A percentile compares a stretch with the other conserved stretches of the same genome.
These are phyloP conservation scores for Scaptodrosophila latifasciaeformis DNA, from an alignment of 2,888 invertebrate genomes.

Conservation along the genomic window DNA sequence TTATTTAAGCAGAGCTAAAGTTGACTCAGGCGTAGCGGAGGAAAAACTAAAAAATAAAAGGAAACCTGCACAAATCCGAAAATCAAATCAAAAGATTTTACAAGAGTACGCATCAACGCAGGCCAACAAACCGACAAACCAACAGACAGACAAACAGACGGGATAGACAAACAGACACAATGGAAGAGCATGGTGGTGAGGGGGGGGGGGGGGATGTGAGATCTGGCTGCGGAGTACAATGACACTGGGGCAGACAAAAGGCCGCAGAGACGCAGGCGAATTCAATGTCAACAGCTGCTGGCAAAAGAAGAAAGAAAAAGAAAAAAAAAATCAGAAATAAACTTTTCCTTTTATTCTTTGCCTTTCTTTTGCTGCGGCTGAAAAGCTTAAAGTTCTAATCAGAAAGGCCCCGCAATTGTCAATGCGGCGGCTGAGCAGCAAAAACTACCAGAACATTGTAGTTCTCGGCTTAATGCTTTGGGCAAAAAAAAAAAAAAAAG, in stretches of 20 bases:
- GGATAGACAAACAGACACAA: constrained; percentile 8
- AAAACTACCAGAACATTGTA: not conserved
- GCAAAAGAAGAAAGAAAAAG: constrained; percentile 34
- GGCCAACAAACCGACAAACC: not conserved
- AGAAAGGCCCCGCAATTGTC: constrained; percentile 5
- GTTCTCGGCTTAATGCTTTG: constrained; percentile 52
- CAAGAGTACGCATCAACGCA: constrained; percentile 49
- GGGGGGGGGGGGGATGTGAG: not conserved
- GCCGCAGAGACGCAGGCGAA: constrained; percentile 24
- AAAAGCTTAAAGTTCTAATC: constrained; percentile 50
- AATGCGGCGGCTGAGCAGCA: constrained; percentile 4
- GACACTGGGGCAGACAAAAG: constrained; percentile 1
- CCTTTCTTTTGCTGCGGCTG: constrained; percentile 6
- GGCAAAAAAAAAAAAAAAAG: too few relatives aligned
- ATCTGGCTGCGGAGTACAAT: constrained; percentile 22
- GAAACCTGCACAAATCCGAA: constrained; percentile 39
- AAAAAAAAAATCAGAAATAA: too few relatives aligned
- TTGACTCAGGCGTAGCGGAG: constrained; percentile 8
- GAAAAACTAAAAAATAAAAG: not conserved
- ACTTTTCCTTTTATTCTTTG: constrained; percentile 2
- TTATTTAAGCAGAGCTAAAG: constrained; percentile 44
- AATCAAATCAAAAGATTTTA: constrained; percentile 64
- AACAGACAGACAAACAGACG: constrained; percentile 6
- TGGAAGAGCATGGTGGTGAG: too few relatives aligned
- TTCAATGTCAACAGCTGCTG: constrained; percentile 64